These are phyloP conservation scores for Apis dorsata DNA, from an alignment of 1,140 invertebrate species.

Conservation along the genomic window DNA sequence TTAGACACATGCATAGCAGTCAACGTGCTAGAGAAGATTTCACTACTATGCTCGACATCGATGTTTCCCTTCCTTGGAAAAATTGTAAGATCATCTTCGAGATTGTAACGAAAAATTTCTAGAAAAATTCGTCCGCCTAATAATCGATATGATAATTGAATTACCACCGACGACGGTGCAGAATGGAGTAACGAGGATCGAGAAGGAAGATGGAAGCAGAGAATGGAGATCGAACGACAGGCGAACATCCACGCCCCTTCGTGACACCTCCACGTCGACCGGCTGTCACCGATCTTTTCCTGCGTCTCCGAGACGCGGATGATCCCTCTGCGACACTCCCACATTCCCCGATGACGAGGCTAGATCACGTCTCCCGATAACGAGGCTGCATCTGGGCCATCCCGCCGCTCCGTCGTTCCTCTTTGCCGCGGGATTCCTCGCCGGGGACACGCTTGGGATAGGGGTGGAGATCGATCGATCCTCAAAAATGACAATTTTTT, in stretches of 20 bases:
- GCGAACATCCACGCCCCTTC: conserved; percentile 71
- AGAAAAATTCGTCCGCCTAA: too few relatives aligned
- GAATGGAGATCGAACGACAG: conserved; percentile 42
- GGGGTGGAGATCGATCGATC: conserved; percentile 24
- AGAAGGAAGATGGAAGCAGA: conserved; percentile 9
- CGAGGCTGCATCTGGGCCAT: conserved; percentile 50
- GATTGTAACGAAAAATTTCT: too few relatives aligned
- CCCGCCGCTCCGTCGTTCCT: conserved; percentile 41
- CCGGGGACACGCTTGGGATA: conserved; percentile 1
- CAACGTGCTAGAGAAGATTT: too few relatives aligned
- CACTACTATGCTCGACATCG: too few relatives aligned
- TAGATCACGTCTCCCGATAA: conserved; percentile 73
- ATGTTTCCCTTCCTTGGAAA: too few relatives aligned
- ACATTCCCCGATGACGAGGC: conserved; percentile 78
- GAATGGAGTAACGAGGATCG: conserved; percentile 7
- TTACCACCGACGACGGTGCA: not conserved
- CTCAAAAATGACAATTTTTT: not conserved
- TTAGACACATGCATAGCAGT: too few relatives aligned
- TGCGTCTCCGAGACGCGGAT: conserved; percentile 59
- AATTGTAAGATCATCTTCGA: too few relatives aligned
- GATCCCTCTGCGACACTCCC: conserved; percentile 75
- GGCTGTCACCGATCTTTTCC: conserved; percentile 65
- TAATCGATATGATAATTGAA: conserved; percentile 29
- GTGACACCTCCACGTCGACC: conserved; percentile 66
- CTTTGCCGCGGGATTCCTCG: conserved; percentile 37